Evolutionary conservation across 2,888 invertebrate species (phyloP), one percentile per base, ranked within the genome.

Genomic region (Stegana nigrithorax): DNA sequence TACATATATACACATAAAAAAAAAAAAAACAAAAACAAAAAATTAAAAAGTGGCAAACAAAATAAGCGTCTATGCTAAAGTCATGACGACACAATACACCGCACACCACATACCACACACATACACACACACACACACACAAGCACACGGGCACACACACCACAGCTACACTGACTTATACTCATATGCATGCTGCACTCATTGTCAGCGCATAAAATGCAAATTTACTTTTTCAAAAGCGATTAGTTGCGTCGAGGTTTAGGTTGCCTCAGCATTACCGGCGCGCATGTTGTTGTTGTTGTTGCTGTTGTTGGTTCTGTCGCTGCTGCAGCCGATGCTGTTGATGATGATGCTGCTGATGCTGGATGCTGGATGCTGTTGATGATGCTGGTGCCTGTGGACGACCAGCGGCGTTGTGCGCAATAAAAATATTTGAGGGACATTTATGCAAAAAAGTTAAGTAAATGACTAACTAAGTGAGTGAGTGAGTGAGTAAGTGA

Each of bases 351-450:
- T 63, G 45, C 55, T 59, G 45, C 55, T 59, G 67, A 17, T 47
- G 32, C 32, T 6, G 10, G 29, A 29, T n/a, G n/a, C n/a, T n/a
- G n/a, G n/a, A n/a, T n/a, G 6, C 17, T 7, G 27, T 12, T 26
- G 19, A 39, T 53, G 55, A 17, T 42, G 59, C 17, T 39, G 59
- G 23, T 12, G 5, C 12, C 10, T 39, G 39, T 36, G 26, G 36
- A 51, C 62, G 47, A 45, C 59, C 29, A 55, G 50, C 67, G 65
- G 56, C 67, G 64, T 65, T 65, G 67, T 73, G 65, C 64, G 78
- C 73, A 75, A 81, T 82, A 81, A 81, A 81, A 80, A 78, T 74
- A 78, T 81, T 73, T 77, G 67, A 75, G 71, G 60, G 73, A 70
- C 73, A 75, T 72, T 75, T 76, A 76, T 75, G 75, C 65, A 63